Base-by-base conservation (phyloP, 2,888 invertebrate genomes). In the Microplitis manilae region DNA sequence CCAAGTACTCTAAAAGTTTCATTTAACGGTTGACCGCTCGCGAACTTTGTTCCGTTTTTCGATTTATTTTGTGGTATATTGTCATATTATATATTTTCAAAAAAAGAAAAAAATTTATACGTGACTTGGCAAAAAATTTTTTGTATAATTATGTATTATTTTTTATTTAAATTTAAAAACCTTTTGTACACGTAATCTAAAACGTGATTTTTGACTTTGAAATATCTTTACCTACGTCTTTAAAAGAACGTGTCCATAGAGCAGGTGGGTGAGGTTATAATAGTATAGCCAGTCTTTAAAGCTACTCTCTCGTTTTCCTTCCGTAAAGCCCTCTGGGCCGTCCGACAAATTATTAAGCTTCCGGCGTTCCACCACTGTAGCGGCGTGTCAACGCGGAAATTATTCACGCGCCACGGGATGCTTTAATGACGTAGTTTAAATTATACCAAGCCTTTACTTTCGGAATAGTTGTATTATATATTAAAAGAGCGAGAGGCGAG, bases 331-430 rank as follows among this genome's bases (percentile, higher is more conserved):
- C 79, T 78, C 80, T 75, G 77, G 70, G 69, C 75, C 73, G 76
- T 72, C 65, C 79, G 79, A 80, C 84, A 83, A 86, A 87, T 87
- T 87, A 86, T 85, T 85, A 84, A 85, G 83, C 84, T 85, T 84
- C 83, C 83, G 83, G 83, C 79, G 74, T 78, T 68, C 65, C 76
- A 69, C 73, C 74, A 77, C 62, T 50, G 30, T 30, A 77, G 64
- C 62, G 64, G 67, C 78, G 79, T 79, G 79, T 81, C 73, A 79
- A 79, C 80, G 81, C 75, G 80, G 80, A 84, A 87, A 86, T 87
- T 84, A 86, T 87, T 87, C 81, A 84, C 84, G 85, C 81, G 79
- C 81, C 81, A 81, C 79, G 79, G 84, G 84, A 84, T 82, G 80
- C 83, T 85, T 84, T 86, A 86, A 87, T 86, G 84, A 83, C 81